phyloP scores from a whole-genome alignment of 2,888 invertebrate genomes.

The Rutpela maculata region DNA sequence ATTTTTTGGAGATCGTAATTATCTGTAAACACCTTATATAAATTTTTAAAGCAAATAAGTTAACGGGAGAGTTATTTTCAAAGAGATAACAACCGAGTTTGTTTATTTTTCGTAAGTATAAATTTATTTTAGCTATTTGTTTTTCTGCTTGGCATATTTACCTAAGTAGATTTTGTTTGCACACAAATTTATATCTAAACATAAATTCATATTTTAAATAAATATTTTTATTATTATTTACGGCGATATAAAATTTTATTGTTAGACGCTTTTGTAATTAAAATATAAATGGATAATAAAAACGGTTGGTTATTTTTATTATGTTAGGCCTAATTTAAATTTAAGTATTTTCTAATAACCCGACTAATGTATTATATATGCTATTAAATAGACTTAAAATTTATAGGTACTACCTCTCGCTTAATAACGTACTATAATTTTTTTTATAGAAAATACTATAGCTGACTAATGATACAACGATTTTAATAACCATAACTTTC shows the following conservation, averaged over 20 bases:
- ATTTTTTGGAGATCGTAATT: slow-evolving; percentile 32
- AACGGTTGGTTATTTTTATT: slow-evolving; percentile 48
- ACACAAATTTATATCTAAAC: slow-evolving; percentile 31
- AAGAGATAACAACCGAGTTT: slow-evolving; percentile 49
- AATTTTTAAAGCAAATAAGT: slow-evolving; percentile 36
- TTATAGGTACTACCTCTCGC: neutral
- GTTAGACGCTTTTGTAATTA: slow-evolving; percentile 47
- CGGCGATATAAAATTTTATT: slow-evolving; percentile 51
- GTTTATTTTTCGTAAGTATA: slow-evolving; percentile 51
- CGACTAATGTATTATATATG: neutral
- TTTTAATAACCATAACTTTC: slow-evolving; percentile 45
- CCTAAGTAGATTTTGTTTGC: slow-evolving; percentile 36
- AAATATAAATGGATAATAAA: slow-evolving; percentile 52
- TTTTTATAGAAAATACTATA: slow-evolving; percentile 15
- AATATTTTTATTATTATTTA: slow-evolving; percentile 58
- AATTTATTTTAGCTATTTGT: slow-evolving; percentile 53
- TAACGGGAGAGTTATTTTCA: slow-evolving; percentile 38
- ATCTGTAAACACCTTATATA: slow-evolving; percentile 38
- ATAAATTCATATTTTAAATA: slow-evolving; percentile 49
- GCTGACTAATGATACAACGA: slow-evolving; percentile 2
- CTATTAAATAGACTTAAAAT: neutral
- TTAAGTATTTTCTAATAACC: slow-evolving; percentile 8
- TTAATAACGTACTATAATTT: neutral
- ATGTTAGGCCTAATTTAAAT: slow-evolving; percentile 13
- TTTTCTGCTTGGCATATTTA: slow-evolving; percentile 38